phyloP scores from a whole-genome alignment of 2,888 invertebrate species.

The Craniophora ligustri region DNA sequence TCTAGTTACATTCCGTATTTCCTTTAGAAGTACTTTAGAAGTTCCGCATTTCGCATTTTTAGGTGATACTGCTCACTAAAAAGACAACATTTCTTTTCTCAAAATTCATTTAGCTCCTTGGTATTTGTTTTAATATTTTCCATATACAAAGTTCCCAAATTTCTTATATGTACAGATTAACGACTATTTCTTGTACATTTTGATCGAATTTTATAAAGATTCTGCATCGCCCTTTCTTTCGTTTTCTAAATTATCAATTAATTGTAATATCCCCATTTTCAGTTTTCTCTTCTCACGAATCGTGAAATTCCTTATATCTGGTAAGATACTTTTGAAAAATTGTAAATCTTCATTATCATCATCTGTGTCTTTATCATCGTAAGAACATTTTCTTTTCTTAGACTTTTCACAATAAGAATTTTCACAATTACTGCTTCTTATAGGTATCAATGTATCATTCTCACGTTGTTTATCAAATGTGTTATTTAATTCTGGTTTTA shows the following conservation, averaged over 20 bases:
- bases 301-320: conserved; percentile 83
- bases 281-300: conserved; percentile 84
- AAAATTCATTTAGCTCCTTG: too few relatives aligned
- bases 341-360: conserved; percentile 71
- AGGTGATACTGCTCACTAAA: too few relatives aligned
- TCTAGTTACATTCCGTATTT: too few relatives aligned
- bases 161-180: too few relatives aligned
- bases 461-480: conserved; percentile 17
- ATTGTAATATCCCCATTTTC: conserved; percentile 83
- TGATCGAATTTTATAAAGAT: background rate
- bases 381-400: conserved; percentile 40
- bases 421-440: conserved; percentile 21
- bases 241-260: conserved; percentile 80
- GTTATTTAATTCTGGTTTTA: conserved; percentile 47
- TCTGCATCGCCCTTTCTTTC: conserved; percentile 39
- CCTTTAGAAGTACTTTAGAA: too few relatives aligned
- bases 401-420: conserved; percentile 23
- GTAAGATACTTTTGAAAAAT: conserved; percentile 86
- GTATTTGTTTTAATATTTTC: too few relatives aligned
- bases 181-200: too few relatives aligned
- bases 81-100: too few relatives aligned
- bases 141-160: too few relatives aligned
- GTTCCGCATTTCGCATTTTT: too few relatives aligned
- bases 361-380: conserved; percentile 32
- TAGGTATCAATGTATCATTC: conserved; percentile 1